Conservation (phyloP, 1,140 invertebrate species). For the Leptoteleia sp. region DNA sequence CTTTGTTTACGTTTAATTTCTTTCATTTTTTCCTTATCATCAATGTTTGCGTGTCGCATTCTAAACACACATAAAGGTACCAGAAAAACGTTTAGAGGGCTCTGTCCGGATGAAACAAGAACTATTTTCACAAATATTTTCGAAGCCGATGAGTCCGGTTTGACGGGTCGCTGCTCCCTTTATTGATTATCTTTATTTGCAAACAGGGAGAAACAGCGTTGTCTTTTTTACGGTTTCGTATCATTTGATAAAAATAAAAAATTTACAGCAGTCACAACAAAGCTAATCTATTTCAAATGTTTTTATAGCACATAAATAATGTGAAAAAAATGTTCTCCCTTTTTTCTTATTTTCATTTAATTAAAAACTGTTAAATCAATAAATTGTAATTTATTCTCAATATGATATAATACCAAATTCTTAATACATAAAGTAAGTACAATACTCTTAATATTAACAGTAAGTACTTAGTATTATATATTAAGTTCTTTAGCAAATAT, state of each 20-base stretch:
- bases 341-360: too few species aligned
- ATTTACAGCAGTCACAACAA: slow-evolving; percentile 1
- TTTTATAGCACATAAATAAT: too few species aligned
- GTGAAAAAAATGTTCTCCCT: too few species aligned
- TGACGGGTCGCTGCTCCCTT: slow-evolving; percentile 69
- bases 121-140: slow-evolving; percentile 70
- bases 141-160: slow-evolving; percentile 72
- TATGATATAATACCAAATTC: too few species aligned
- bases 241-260: slow-evolving; percentile 57
- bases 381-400: too few species aligned
- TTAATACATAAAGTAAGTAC: too few species aligned
- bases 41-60: neutral
- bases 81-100: slow-evolving; percentile 37
- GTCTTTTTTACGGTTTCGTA: slow-evolving; percentile 39
- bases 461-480: too few species aligned
- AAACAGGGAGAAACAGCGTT: slow-evolving; percentile 28
- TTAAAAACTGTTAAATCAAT: too few species aligned
- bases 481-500: too few species aligned
- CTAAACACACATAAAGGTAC: slow-evolving; percentile 12
- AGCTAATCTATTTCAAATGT: slow-evolving; percentile 1
- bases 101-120: slow-evolving; percentile 35
- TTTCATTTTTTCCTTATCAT: too few species aligned
- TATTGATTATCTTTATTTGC: slow-evolving; percentile 69
- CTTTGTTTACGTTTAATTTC: too few species aligned
- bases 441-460: too few species aligned